These are phyloP conservation scores for Pyrrhia umbra DNA, from an alignment of 2,888 invertebrate species.

Conservation along the genomic window DNA sequence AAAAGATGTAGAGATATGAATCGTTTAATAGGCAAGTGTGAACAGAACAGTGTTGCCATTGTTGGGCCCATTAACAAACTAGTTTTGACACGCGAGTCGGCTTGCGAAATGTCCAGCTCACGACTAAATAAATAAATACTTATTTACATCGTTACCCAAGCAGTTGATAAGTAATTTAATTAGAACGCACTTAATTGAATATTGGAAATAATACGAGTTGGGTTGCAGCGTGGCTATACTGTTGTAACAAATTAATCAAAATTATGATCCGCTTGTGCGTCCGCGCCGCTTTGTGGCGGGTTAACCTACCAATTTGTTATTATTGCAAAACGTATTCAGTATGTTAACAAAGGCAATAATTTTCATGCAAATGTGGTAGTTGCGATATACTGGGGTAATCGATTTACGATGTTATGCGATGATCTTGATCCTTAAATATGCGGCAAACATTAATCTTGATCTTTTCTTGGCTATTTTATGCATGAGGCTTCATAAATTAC, in stretches of 20 bases:
- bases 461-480: slow-evolving; percentile 44
- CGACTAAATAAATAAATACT: slow-evolving; percentile 85
- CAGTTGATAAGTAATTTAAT: slow-evolving; percentile 85
- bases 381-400: slow-evolving; percentile 58
- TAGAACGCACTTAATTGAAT: slow-evolving; percentile 83
- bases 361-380: slow-evolving; percentile 67
- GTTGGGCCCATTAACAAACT: slow-evolving; percentile 84
- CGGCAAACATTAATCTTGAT: slow-evolving; percentile 49
- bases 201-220: slow-evolving; percentile 76
- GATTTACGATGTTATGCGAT: slow-evolving; percentile 64
- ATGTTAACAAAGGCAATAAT: slow-evolving; percentile 75
- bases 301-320: slow-evolving; percentile 67
- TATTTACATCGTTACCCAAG: slow-evolving; percentile 82
- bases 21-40: slow-evolving; percentile 87
- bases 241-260: slow-evolving; percentile 80
- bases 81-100: slow-evolving; percentile 86
- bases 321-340: slow-evolving; percentile 66
- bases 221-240: slow-evolving; percentile 61
- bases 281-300: slow-evolving; percentile 66
- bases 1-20: slow-evolving; percentile 84
- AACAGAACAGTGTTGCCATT: slow-evolving; percentile 83
- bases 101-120: slow-evolving; percentile 84
- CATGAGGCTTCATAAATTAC: slow-evolving; percentile 41
- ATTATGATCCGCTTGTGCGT: slow-evolving; percentile 75
- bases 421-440: slow-evolving; percentile 46